Evolutionary conservation across 2,888 invertebrate genomes (phyloP), one percentile per base, ranked within the genome.

Genomic region (Syrista parreyssii): DNA sequence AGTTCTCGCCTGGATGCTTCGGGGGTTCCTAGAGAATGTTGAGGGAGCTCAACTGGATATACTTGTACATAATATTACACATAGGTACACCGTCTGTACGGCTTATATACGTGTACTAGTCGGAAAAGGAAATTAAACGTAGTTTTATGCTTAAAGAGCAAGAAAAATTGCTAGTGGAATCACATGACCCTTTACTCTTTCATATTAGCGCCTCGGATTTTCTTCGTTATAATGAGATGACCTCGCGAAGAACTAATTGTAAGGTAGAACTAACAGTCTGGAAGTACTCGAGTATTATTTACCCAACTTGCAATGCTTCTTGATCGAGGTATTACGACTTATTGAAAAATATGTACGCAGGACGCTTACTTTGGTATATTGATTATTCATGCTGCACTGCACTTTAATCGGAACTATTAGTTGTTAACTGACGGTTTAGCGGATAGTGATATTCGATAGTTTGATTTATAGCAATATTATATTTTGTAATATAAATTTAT

Each of bases 141-240:
- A 85, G 85, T 86, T 86, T 87, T 84, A 82, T 83, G 85, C 82
- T 83, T 82, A 84, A 83, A 82, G 82, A 82, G 78, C 84, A 81
- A 84, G 83, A 86, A 84, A 86, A 84, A 87, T 84, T 84, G 83
- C 78, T 84, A 80, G 82, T 76, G 78, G 81, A 82, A 77, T 80
- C 79, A 77, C 73, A 76, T 69, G 78, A 78, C 74, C 40, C 12
- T 32, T 69, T 32, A 30, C 32, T 31, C 69, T 9, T 69, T 69
- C 30, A 4, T 69, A 30, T 32, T 30, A 31, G 31, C 30, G 69
- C 69, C 31, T 69, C 30, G 69, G 12, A 33, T 6, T 31, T 33
- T 15, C 32, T 33, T 33, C 12, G 31, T 31, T 31, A 71, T 71
- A 71, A 71, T 1, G 31, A 71, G 71, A 11, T 9, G 31, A 71